phyloP scores from a whole-genome alignment of 1,140 invertebrate genomes.

The Campoletis sonorensis region DNA sequence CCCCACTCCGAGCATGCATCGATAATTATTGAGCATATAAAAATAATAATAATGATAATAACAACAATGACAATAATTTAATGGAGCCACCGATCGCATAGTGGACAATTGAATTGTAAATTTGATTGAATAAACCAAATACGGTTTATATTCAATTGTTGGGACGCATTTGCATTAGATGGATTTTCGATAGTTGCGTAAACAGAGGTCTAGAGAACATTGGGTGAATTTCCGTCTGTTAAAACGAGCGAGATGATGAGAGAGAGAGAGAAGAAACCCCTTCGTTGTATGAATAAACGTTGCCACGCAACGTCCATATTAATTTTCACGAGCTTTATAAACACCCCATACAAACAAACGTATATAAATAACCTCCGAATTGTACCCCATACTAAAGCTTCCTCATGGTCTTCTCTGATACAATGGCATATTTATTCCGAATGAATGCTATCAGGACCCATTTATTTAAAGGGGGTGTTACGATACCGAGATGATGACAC shows the following conservation, averaged over 20 bases:
- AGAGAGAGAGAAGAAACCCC: conserved; percentile 3
- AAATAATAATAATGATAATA: background rate
- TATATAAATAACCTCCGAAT: background rate
- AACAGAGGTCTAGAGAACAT: background rate
- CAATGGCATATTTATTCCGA: background rate
- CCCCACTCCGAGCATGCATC: no score
- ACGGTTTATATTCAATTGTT: conserved; percentile 3
- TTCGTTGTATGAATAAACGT: conserved; percentile 34
- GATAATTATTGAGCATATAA: no score
- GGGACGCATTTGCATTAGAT: background rate
- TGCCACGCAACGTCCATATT: conserved; percentile 6
- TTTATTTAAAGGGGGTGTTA: background rate
- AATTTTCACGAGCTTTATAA: conserved; percentile 37
- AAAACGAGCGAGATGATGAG: background rate
- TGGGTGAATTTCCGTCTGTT: background rate
- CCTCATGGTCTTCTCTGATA: background rate
- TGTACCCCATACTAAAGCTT: background rate
- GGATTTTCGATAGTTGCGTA: conserved; percentile 14
- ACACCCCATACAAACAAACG: background rate
- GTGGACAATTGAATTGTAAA: background rate
- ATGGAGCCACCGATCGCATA: background rate
- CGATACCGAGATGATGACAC: background rate
- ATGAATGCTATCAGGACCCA: background rate
- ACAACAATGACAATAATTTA: background rate
- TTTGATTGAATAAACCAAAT: background rate